Conservation (phyloP, 2,888 invertebrate genomes). For the Noctua comes region DNA sequence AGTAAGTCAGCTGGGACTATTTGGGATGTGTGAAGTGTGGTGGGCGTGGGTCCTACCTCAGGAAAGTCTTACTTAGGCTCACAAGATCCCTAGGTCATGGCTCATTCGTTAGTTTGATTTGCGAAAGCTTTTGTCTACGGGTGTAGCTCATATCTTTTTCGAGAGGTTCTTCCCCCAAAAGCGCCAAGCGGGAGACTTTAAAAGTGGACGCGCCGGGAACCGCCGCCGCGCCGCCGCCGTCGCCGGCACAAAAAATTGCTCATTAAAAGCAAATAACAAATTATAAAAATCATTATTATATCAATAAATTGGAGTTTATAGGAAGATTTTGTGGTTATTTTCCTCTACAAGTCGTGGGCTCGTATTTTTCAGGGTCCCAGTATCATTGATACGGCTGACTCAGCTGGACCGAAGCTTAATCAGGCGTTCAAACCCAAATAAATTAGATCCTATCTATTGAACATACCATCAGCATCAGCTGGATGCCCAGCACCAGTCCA, state of each 20-base stretch:
- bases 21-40: neutral
- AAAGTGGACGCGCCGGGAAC: no score
- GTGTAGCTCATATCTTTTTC: neutral
- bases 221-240: no score
- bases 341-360: neutral
- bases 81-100: neutral
- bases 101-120: neutral
- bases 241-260: no score
- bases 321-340: no score
- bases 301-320: no score
- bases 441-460: neutral
- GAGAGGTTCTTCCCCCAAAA: neutral
- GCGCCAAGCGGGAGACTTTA: neutral
- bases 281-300: no score
- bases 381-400: neutral
- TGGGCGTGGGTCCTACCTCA: neutral
- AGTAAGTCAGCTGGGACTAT: slow-evolving; percentile 41
- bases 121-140: neutral
- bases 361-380: neutral
- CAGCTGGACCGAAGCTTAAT: neutral
- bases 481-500: neutral
- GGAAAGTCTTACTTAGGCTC: neutral
- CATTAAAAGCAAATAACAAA: no score
- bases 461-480: neutral
- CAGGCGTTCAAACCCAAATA: neutral